Evolutionary conservation across 2,888 invertebrate genomes (phyloP).

Genomic region (Stenotaenia linearis): DNA sequence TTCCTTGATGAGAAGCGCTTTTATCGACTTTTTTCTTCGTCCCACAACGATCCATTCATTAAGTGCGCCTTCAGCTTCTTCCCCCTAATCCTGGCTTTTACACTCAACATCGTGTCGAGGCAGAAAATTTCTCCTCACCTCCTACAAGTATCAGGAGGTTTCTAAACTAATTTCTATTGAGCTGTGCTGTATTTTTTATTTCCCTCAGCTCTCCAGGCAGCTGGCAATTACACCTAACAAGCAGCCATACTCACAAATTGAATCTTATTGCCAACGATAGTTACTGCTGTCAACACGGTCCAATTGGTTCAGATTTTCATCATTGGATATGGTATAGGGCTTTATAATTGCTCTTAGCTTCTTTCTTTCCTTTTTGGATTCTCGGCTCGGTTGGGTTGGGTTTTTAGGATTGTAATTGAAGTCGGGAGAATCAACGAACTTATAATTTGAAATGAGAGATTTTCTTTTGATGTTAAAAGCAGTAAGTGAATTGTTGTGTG

Average conservation of each 20-base stretch:
- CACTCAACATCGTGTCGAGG: conserved; percentile 32
- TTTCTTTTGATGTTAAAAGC: no score
- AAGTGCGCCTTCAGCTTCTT: conserved; percentile 30
- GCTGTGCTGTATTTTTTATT: conserved; percentile 29
- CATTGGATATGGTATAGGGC: neutral
- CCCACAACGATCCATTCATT: conserved; percentile 32
- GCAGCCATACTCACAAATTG: conserved; percentile 24
- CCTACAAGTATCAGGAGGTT: conserved; percentile 28
- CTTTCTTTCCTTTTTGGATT: neutral
- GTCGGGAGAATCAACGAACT: no score
- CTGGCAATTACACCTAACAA: conserved; percentile 24
- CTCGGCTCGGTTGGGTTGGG: neutral
- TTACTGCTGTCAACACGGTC: conserved; percentile 11
- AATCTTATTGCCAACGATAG: conserved; percentile 17
- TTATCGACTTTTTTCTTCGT: conserved; percentile 22
- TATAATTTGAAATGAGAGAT: no score
- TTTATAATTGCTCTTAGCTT: neutral
- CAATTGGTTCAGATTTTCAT: conserved; percentile 2
- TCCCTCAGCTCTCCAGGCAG: conserved; percentile 27
- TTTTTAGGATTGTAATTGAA: neutral
- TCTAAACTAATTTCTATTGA: conserved; percentile 30
- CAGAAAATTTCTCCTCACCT: conserved; percentile 30
- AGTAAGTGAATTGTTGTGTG: no score
- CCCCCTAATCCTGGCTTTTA: conserved; percentile 32
- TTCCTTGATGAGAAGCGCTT: conserved; percentile 14